A percentile compares a stretch with the other conserved stretches of the same genome.
Conservation (phyloP, 2,797 vertebrate genomes). For the Spheniscus humboldti region DNA sequence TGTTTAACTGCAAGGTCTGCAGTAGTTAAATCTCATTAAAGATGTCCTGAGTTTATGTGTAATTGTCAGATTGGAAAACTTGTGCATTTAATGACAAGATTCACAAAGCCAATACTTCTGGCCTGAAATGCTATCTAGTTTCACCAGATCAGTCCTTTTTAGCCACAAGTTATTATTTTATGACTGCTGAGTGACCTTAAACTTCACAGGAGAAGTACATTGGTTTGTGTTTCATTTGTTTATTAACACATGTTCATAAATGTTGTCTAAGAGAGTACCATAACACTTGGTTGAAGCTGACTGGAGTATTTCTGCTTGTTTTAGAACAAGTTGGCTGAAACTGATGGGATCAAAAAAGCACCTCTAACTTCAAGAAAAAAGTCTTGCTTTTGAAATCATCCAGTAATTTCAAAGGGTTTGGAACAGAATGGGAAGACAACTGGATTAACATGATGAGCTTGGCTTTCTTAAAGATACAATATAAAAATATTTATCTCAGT, state of each 20-base stretch:
- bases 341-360: background rate
- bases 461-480: background rate
- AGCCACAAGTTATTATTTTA: background rate
- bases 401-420: background rate
- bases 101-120: background rate
- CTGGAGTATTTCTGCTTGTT: background rate
- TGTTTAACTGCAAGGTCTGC: background rate
- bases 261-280: background rate
- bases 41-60: background rate
- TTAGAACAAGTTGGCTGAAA: background rate
- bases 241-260: background rate
- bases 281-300: background rate
- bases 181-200: background rate
- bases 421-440: background rate
- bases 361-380: background rate
- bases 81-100: background rate
- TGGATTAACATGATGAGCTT: background rate
- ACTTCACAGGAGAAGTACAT: background rate
- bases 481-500: background rate
- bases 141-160: background rate
- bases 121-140: background rate
- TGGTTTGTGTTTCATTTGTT: background rate
- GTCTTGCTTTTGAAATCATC: background rate
- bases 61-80: background rate
- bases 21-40: background rate